phyloP scores from a whole-genome alignment of 1,140 invertebrate genomes.

The Drosophila melanogaster region Release_6_plus_ISO1_MT NT_033777.3:18261001-18261500 shows the following conservation, averaged over 20 bases:
- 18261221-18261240: slow-evolving; percentile 49
- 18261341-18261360: not conserved
- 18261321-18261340: slow-evolving; percentile 13
- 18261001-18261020: slow-evolving; percentile 23
- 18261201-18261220: slow-evolving; percentile 2
- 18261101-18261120: slow-evolving; percentile 52
- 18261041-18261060: slow-evolving; percentile 3
- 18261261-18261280: slow-evolving; percentile 77
- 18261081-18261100: slow-evolving; percentile 11
- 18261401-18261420: too few species aligned
- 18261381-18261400: too few species aligned
- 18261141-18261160: slow-evolving; percentile 78
- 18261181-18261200: slow-evolving; percentile 24
- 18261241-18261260: slow-evolving; percentile 68
- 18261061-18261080: not conserved
- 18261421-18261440: too few species aligned
- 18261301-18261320: slow-evolving; percentile 47
- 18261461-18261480: too few species aligned
- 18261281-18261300: slow-evolving; percentile 35
- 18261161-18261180: slow-evolving; percentile 79
- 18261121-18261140: slow-evolving; percentile 76
- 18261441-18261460: too few species aligned
- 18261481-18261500: too few species aligned
- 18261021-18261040: slow-evolving; percentile 27
- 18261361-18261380: too few species aligned